These are phyloP conservation scores for Tenthredo distinguenda DNA, from an alignment of 2,888 invertebrate species.

Conservation along the genomic window DNA sequence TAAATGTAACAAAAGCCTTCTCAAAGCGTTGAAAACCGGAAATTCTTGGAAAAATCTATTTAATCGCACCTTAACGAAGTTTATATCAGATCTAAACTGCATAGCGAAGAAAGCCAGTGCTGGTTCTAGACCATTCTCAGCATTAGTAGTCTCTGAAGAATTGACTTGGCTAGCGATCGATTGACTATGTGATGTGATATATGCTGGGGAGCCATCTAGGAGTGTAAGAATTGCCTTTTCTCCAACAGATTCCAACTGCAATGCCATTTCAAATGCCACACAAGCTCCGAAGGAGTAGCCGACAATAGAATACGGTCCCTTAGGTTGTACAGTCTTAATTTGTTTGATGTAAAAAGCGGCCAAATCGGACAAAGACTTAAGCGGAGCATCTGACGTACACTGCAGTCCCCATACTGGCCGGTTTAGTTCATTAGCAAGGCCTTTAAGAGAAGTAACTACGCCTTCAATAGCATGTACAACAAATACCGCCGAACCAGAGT, in stretches of 20 bases:
- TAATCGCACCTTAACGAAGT: conserved; percentile 84
- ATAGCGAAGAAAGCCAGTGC: conserved; percentile 91
- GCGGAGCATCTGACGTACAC: conserved; percentile 88
- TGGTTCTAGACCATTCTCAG: conserved; percentile 65
- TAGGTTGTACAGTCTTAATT: conserved; percentile 87
- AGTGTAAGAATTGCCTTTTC: conserved; percentile 85
- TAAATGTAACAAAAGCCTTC: not conserved
- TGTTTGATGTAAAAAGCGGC: conserved; percentile 87
- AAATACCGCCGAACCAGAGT: conserved; percentile 81
- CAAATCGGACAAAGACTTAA: conserved; percentile 85
- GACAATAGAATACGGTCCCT: conserved; percentile 92
- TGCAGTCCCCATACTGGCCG: conserved; percentile 94
- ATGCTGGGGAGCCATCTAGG: conserved; percentile 94
- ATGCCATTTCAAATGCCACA: conserved; percentile 96
- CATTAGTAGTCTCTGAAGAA: conserved; percentile 81
- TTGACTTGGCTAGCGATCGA: conserved; percentile 81
- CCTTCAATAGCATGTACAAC: conserved; percentile 95
- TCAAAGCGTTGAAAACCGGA: not conserved
- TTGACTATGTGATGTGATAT: conserved; percentile 86
- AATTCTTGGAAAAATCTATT: not conserved
- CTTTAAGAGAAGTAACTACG: conserved; percentile 85
- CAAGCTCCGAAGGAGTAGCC: conserved; percentile 98
- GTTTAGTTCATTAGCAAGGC: conserved; percentile 86
- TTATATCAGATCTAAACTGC: conserved; percentile 87
- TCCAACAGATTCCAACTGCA: conserved; percentile 86